Conservation (phyloP, 2,888 invertebrate genomes). For the Schizaphis graminum region DNA sequence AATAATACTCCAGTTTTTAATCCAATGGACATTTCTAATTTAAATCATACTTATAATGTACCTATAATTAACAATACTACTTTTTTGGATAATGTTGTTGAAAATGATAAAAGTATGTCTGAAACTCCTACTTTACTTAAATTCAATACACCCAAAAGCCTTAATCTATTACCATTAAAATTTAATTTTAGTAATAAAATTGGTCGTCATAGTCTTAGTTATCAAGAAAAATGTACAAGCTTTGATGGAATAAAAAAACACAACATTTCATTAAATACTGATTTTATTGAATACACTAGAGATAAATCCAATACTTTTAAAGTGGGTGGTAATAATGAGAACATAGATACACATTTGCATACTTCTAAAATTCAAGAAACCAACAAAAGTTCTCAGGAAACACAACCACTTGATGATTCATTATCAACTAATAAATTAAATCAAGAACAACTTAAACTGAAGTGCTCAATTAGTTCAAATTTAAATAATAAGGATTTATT, state of each 20-base stretch:
- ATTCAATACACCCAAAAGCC: neutral
- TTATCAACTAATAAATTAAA: neutral
- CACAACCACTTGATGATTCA: neutral
- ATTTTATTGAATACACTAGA: neutral
- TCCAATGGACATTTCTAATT: neutral
- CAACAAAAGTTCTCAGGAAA: neutral
- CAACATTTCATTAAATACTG: constrained; percentile 17
- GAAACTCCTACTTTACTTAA: neutral
- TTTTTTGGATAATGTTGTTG: neutral
- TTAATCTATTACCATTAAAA: neutral
- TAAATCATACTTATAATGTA: neutral
- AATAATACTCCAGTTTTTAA: neutral
- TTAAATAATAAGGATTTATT: neutral
- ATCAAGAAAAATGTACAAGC: neutral
- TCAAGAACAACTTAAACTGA: neutral
- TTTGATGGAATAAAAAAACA: neutral
- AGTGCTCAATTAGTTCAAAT: neutral
- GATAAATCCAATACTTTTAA: neutral
- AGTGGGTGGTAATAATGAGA: neutral
- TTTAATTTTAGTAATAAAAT: constrained; percentile 41
- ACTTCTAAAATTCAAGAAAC: neutral
- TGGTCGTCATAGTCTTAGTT: constrained; percentile 25
- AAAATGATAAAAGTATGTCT: neutral
- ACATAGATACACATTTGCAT: neutral
- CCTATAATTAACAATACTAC: constrained; percentile 23